These are phyloP conservation scores for Chaetops frenatus DNA, from an alignment of 2,113 vertebrate species.

Conservation along the genomic window DNA sequence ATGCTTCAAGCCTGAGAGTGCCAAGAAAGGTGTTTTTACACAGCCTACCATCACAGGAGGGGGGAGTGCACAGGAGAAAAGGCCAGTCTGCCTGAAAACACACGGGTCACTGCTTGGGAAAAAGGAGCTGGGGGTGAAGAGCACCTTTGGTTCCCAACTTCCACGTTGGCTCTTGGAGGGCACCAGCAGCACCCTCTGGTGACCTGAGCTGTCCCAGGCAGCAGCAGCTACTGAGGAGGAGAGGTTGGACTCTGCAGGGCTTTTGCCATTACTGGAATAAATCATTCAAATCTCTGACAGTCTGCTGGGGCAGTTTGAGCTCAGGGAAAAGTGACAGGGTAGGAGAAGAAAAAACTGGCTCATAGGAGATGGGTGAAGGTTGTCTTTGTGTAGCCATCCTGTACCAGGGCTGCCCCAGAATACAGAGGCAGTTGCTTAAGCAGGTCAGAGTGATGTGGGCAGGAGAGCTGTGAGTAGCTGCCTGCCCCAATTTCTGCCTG, in stretches of 20 bases:
- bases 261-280: background rate
- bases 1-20: background rate
- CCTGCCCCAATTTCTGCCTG: background rate
- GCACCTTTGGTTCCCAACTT: background rate
- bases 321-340: background rate
- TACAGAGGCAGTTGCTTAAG: background rate
- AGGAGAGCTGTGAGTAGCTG: background rate
- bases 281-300: background rate
- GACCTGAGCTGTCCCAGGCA: background rate
- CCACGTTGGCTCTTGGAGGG: background rate
- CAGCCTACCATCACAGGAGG: background rate
- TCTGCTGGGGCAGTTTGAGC: background rate
- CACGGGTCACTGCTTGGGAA: fast-evolving
- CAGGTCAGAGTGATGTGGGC: background rate
- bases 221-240: background rate
- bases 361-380: background rate
- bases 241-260: background rate
- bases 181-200: slow-evolving; percentile 48
- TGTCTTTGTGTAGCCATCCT: background rate
- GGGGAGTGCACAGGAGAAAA: background rate
- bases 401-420: background rate
- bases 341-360: background rate
- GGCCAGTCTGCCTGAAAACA: background rate
- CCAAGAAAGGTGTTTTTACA: background rate
- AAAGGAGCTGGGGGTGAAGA: background rate